These are phyloP conservation scores for Orchesella cincta DNA, from an alignment of 1,140 invertebrate species.

Conservation along the genomic window DNA sequence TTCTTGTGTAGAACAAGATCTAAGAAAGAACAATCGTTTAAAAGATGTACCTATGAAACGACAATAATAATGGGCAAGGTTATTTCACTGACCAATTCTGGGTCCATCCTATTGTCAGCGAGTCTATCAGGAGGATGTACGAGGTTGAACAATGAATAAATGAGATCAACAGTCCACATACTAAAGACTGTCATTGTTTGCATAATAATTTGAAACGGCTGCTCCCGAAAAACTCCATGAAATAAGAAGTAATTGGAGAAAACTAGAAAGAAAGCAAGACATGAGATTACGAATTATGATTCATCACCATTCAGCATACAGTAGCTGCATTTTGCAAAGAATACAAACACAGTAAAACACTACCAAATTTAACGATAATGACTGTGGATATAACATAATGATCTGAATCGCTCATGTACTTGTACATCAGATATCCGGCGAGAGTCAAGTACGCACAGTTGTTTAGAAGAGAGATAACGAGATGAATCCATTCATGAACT, in stretches of 20 bases:
- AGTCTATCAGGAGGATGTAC: conserved; percentile 13
- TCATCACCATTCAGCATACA: no score
- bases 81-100: conserved; percentile 28
- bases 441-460: conserved; percentile 32
- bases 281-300: not conserved
- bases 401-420: conserved; percentile 34
- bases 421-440: conserved; percentile 24
- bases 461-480: conserved; percentile 28
- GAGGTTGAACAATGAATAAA: conserved; percentile 21
- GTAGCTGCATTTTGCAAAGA: no score
- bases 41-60: not conserved
- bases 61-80: no score
- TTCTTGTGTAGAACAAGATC: conserved; percentile 22
- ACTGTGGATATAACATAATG: conserved; percentile 36
- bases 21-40: not conserved
- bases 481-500: conserved; percentile 36
- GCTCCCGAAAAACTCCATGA: conserved; percentile 29
- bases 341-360: no score
- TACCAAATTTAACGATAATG: conserved; percentile 37
- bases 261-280: conserved; percentile 21
- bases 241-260: conserved; percentile 27
- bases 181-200: conserved; percentile 31
- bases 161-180: conserved; percentile 33
- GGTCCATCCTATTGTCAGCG: not conserved
- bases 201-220: conserved; percentile 39